A percentile compares a stretch with the other conserved stretches of the same genome.
These are phyloP conservation scores for Alligator mississippiensis DNA, from an alignment of 2,113 vertebrate genomes.

Conservation along the genomic window DNA sequence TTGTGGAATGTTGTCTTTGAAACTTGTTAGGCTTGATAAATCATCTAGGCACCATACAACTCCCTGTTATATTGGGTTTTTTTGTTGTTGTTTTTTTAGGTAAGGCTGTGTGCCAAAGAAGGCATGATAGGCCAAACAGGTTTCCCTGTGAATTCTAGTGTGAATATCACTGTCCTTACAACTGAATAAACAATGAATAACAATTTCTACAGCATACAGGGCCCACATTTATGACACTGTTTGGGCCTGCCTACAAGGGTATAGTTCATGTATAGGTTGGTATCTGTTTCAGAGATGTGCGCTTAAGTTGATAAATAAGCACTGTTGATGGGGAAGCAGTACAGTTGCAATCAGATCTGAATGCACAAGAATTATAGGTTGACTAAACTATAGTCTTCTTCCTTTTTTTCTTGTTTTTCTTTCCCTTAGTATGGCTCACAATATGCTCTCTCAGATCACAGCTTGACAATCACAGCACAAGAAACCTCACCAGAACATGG, in stretches of 20 bases:
- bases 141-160: neutral
- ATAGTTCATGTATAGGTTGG: neutral
- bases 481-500: neutral
- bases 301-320: neutral
- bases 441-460: neutral
- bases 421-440: neutral
- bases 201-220: neutral
- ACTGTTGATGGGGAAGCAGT: too few species aligned
- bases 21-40: slow-evolving; percentile 22
- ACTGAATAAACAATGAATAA: neutral
- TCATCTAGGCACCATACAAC: neutral
- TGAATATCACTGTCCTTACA: neutral
- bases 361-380: neutral
- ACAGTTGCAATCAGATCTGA: neutral
- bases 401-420: neutral
- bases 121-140: neutral
- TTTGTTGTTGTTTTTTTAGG: neutral
- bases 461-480: neutral
- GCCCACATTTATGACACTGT: neutral
- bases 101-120: slow-evolving; percentile 29
- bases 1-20: neutral
- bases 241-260: neutral
- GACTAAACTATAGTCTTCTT: neutral
- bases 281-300: neutral
- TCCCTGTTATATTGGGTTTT: neutral